A percentile compares a stretch with the other conserved stretches of the same genome.
Evolutionary conservation across 1,140 invertebrate species (phyloP).

Genomic region (Lepidotrigona ventralis): DNA sequence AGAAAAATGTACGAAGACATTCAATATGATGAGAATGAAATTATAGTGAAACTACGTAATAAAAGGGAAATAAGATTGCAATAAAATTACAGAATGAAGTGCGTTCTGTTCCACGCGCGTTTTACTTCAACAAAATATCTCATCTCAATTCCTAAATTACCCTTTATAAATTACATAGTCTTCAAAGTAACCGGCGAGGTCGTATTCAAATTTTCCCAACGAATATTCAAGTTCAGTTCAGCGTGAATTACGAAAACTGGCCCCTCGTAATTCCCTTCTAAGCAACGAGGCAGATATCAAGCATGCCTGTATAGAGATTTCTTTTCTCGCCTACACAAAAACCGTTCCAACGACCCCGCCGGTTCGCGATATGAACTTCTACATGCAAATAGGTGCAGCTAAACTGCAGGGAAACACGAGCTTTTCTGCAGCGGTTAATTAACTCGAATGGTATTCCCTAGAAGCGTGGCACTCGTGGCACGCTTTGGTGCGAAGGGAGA

Average conservation of each 20-base stretch:
- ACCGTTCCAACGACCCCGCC: background rate
- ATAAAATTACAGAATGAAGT: too few relatives aligned
- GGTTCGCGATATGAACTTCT: background rate
- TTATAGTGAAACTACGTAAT: too few relatives aligned
- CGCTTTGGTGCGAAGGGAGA: constrained; percentile 62
- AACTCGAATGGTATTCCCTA: constrained; percentile 49
- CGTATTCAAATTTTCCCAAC: background rate
- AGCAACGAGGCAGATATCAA: background rate
- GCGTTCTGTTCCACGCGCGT: background rate
- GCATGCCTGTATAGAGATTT: background rate
- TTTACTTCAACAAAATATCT: background rate
- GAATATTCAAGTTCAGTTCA: background rate
- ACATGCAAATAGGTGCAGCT: constrained; percentile 8
- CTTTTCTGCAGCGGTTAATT: constrained; percentile 44
- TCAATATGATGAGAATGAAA: too few relatives aligned
- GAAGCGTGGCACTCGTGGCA: constrained; percentile 39
- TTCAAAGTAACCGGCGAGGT: background rate
- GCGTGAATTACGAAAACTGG: background rate
- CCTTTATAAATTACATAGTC: background rate
- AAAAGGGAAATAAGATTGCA: too few relatives aligned
- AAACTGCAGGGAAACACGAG: constrained; percentile 22
- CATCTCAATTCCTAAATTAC: background rate
- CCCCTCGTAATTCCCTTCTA: background rate
- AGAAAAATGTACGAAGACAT: too few relatives aligned
- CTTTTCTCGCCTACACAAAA: background rate